Evolutionary conservation across 2,797 vertebrate genomes (phyloP).

Genomic region (Pseudotriccus pelzelni): DNA sequence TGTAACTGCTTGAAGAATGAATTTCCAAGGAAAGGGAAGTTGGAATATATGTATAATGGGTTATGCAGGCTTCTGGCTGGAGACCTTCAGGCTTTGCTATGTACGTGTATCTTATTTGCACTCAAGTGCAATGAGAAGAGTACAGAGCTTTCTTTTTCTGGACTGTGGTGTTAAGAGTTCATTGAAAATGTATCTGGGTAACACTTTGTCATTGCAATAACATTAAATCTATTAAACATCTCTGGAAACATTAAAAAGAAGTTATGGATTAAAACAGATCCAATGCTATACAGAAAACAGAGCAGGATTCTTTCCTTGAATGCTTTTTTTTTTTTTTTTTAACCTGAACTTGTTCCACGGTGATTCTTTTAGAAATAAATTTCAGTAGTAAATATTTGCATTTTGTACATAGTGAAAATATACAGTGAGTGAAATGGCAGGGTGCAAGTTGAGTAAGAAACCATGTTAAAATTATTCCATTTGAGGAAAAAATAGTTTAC

Average conservation of each 20-base stretch:
- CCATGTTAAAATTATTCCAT: neutral
- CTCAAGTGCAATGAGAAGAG: neutral
- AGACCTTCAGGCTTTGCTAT: neutral
- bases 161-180: neutral
- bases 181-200: neutral
- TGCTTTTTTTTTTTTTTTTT: neutral
- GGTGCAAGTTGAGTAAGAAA: neutral
- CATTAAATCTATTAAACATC: neutral
- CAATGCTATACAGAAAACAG: neutral
- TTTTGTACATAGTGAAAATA: neutral
- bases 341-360: neutral
- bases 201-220: neutral
- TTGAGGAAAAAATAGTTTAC: neutral
- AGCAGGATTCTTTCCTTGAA: neutral
- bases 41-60: neutral
- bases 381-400: neutral
- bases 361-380: neutral
- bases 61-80: conserved; percentile 30
- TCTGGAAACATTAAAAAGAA: neutral
- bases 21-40: neutral
- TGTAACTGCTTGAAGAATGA: neutral
- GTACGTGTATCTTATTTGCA: neutral
- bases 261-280: neutral
- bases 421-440: neutral
- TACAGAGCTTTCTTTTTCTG: neutral